Base-by-base conservation (phyloP, 2,113 vertebrate species). In the Alligator sinensis region DNA sequence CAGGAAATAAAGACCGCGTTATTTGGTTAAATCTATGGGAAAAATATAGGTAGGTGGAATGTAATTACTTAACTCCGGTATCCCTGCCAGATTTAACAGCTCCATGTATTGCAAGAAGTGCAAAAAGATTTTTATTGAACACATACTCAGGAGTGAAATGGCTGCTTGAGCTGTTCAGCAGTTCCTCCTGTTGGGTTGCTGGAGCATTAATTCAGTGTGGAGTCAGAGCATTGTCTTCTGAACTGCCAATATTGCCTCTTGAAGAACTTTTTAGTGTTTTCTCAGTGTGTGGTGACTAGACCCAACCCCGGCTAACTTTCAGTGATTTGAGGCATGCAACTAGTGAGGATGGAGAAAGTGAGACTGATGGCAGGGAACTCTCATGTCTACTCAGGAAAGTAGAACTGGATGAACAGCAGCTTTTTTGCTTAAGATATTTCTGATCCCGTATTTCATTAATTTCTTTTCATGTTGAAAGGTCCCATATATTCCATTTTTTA, bases 1-100 rank as follows among this genome's bases (percentile, higher is more conserved):
- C 24, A 24, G 70, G 91, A 74, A 81, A 34, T 14, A 60, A 66
- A 60, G 80, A 91, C 79, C 54, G 63, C 83, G 74, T 38, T 79
- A 34, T 85, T 38, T 30, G 78, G 24, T 81, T 61, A 76, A 58
- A 89, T 11, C 82, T 79, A 58, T 74, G 74, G 54, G 84, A 74
- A 80, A 28, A 59, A 63, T 91, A 47, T 1, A 63, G 79, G 77
- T 80, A 90, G 84, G 91, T 79, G 92, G 84, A 58, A 91, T n/a
- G 15, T 2, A 4, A 38, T 25, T 22, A 6, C 58, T 59, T 55
- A 38, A 38, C 58, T 18, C 54, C 74, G 81, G 22, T 6, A 38
- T 54, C 66, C 47, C 77, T 81, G 38, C 63, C 82, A 11, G 70
- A 54, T 27, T 81, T 89, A 34, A 34, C 30, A 34, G 30, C 68